phyloP scores from a whole-genome alignment of 2,888 invertebrate species.

The Antheraea yamamai region DNA sequence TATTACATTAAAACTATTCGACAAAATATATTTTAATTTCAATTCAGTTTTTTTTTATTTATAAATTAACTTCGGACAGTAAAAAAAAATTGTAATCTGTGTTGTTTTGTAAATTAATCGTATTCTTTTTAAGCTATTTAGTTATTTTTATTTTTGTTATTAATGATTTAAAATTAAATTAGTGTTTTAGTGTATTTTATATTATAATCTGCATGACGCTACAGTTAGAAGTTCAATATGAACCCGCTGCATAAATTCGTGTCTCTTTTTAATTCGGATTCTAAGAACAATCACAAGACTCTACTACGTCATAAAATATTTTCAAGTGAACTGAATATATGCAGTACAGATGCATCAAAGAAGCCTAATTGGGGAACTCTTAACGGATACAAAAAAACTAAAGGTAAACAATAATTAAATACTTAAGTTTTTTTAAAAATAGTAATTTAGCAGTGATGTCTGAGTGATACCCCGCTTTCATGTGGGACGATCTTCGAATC shows the following conservation, averaged over 20 bases:
- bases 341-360: slow-evolving; percentile 69
- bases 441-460: not conserved
- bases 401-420: slow-evolving; percentile 50
- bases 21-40: slow-evolving; percentile 13
- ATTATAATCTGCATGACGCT: not conserved
- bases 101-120: not conserved
- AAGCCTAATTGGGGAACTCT: slow-evolving; percentile 80
- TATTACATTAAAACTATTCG: slow-evolving; percentile 17
- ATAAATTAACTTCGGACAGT: not conserved
- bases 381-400: slow-evolving; percentile 71
- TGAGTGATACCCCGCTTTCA: not conserved
- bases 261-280: slow-evolving; percentile 83
- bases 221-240: slow-evolving; percentile 58
- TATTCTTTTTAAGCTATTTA: not conserved
- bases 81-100: not conserved
- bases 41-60: not conserved
- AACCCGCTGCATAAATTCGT: slow-evolving; percentile 84
- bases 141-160: not conserved
- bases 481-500: not conserved
- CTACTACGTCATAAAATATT: slow-evolving; percentile 78
- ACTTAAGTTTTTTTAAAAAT: not conserved
- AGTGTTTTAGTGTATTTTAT: not conserved
- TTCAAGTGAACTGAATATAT: slow-evolving; percentile 81
- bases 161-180: slow-evolving; percentile 1
- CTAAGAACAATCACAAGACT: slow-evolving; percentile 71